Base-by-base conservation (phyloP, 1,140 invertebrate species). In the Panagrolaimus sp. region DNA sequence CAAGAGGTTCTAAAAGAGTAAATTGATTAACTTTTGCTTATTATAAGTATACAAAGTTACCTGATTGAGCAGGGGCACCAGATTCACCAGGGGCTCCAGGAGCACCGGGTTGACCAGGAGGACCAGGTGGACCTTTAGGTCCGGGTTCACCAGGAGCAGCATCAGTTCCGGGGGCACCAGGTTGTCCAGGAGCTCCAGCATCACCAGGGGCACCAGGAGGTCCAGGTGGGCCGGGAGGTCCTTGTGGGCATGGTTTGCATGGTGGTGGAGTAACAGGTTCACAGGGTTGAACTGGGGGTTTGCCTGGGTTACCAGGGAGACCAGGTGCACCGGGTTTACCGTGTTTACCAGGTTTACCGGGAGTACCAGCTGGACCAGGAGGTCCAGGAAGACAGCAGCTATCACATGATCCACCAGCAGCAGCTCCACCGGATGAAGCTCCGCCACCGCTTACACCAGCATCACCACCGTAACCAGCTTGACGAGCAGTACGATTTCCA, bases 271-370 rank as follows among this genome's bases (percentile, higher is more conserved):
- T 63, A 48, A 70, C 38, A 20, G 70, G 61, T 68, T 62, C 47
- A 20, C 57, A 65, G 5, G 42, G 61, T 31, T 63, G 51, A 20
- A 31, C 27, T 62, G 42, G 61, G 51, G 63, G 57, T 43, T 71
- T 63, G 63, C 31, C 67, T 31, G 53, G 70, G 48, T 66, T 66
- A 46, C 68, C 68, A 20, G 64, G 51, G 25, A 45, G 43, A 42
- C 69, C 69, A n/a, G 69, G 65, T 9, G 47, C 62, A 16, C 67
- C 67, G n/a, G 67, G 67, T 57, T 69, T 68, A 63, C 68, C 68
- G 45, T 51, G 68, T 9, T 25, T 20, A 27, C 70, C 70, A 46
- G 53, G 16, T 16, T 70, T 70, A 38, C 70, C 70, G 11, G 70
- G 67, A 4, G 44, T 63, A 42, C 70, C 70, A 16, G 63, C 44